These are phyloP conservation scores for Eilema griseolum DNA, from an alignment of 2,888 invertebrate genomes.

Conservation along the genomic window DNA sequence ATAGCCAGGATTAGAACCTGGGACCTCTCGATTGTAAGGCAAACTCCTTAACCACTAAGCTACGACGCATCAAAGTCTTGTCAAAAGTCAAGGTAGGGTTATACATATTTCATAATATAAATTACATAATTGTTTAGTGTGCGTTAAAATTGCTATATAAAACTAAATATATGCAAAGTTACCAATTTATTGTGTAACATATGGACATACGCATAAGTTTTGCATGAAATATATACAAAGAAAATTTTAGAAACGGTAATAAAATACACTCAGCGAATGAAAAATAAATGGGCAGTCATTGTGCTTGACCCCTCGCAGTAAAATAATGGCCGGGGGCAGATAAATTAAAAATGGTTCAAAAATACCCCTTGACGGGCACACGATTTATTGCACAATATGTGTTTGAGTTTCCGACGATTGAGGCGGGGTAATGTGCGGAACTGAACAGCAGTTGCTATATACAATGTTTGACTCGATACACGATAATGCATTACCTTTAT, in stretches of 20 bases:
- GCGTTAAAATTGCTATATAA: neutral
- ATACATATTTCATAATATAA: neutral
- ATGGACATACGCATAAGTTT: too few relatives aligned
- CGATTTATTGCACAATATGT: slow-evolving; percentile 64
- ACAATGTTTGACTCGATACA: neutral
- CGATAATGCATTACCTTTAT: neutral
- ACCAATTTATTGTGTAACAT: too few relatives aligned
- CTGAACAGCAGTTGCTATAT: slow-evolving; percentile 27
- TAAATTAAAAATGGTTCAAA: slow-evolving; percentile 86
- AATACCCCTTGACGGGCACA: slow-evolving; percentile 79
- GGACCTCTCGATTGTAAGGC: too few relatives aligned
- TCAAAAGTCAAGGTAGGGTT: too few relatives aligned
- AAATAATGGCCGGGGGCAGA: slow-evolving; percentile 84
- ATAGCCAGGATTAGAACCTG: too few relatives aligned
- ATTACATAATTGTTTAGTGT: neutral
- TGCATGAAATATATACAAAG: slow-evolving; percentile 41
- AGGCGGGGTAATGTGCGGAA: slow-evolving; percentile 46
- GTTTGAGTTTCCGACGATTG: slow-evolving; percentile 55
- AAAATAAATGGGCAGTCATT: slow-evolving; percentile 70
- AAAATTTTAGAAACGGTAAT: slow-evolving; percentile 72
- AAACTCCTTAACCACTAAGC: too few relatives aligned
- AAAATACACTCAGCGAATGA: slow-evolving; percentile 75
- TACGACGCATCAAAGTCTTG: too few relatives aligned
- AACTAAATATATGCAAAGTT: neutral
- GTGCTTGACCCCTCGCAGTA: slow-evolving; percentile 82